Conservation (phyloP, 2,888 invertebrate genomes). For the Lasioglossum oenotherae region DNA sequence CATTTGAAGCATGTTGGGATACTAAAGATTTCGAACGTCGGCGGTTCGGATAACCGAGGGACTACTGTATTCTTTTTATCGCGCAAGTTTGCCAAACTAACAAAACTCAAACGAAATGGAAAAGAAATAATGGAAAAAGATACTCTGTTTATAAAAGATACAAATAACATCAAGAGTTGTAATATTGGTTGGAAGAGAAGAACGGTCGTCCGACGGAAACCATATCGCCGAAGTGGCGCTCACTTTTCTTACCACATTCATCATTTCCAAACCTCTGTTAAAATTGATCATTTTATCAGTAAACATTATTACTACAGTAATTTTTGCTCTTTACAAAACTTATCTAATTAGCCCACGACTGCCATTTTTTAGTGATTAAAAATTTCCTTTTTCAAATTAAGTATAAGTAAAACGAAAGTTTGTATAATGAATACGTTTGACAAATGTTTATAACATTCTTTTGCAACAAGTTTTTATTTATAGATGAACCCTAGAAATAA, state of each 20-base stretch:
- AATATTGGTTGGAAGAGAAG: background rate
- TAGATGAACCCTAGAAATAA: background rate
- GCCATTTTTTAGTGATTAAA: background rate
- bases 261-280: background rate
- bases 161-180: background rate
- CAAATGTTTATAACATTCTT: background rate
- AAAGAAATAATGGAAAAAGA: background rate
- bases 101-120: background rate
- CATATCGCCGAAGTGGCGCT: background rate
- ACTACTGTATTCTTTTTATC: background rate
- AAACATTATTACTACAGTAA: background rate
- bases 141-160: background rate
- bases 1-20: too few species aligned
- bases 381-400: background rate
- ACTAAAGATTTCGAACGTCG: too few species aligned
- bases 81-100: too few species aligned
- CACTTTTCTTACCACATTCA: background rate
- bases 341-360: background rate
- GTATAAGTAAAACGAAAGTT: background rate
- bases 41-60: too few species aligned
- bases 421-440: background rate
- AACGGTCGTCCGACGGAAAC: constrained; percentile 37
- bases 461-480: background rate
- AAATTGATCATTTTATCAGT: background rate
- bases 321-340: background rate